Percentiles rank a stretch among this genome's conserved stretches.
Evolutionary conservation across 2,888 invertebrate species (phyloP).

Genomic region (Stegana nigrithorax): DNA sequence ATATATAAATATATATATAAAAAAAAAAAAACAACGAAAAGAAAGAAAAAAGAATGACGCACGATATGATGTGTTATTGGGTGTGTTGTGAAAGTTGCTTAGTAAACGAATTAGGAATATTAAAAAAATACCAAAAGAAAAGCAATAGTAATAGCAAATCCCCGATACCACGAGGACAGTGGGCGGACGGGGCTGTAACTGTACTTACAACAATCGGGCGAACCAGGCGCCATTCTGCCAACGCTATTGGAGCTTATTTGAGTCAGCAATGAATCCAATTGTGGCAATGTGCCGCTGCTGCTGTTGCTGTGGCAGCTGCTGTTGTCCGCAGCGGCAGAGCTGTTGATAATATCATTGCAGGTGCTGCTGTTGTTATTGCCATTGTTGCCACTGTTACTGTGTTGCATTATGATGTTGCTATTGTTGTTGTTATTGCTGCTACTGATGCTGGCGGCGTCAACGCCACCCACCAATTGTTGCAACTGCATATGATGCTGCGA

Average conservation of each 20-base stretch:
- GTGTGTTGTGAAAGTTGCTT: no score
- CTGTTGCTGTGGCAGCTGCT: slow-evolving; percentile 29
- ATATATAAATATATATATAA: no score
- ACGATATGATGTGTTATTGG: no score
- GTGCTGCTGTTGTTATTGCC: neutral
- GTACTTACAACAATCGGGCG: slow-evolving; percentile 63
- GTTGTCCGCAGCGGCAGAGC: neutral
- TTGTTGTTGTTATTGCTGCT: neutral
- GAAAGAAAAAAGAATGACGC: no score
- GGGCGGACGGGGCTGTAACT: neutral
- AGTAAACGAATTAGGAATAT: no score
- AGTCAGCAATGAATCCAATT: slow-evolving; percentile 29
- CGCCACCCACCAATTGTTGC: neutral
- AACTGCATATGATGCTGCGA: neutral
- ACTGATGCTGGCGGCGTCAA: neutral
- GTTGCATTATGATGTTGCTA: neutral
- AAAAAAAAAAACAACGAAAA: no score
- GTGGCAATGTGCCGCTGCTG: slow-evolving; percentile 23
- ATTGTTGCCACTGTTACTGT: neutral
- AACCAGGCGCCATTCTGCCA: slow-evolving; percentile 67
- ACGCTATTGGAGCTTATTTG: slow-evolving; percentile 36
- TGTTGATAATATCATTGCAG: neutral
- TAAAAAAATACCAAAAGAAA: no score
- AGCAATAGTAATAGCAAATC: no score
- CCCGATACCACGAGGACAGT: no score